Percentiles rank a stretch among this genome's conserved stretches.
These are phyloP conservation scores for Pseudochirops corinnae DNA, from an alignment of 2,797 vertebrate genomes.

Conservation along the genomic window DNA sequence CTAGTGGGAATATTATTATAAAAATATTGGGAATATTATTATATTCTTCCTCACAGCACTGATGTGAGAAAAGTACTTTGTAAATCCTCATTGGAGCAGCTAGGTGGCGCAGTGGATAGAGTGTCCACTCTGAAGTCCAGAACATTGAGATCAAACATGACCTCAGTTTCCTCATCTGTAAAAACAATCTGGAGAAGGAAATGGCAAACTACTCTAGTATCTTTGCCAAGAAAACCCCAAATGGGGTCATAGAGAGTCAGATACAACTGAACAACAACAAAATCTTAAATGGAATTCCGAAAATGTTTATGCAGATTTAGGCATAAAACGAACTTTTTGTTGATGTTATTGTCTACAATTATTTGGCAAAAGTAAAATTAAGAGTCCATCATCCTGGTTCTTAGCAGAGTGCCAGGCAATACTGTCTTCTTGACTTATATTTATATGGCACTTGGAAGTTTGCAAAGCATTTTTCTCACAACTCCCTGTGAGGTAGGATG, in stretches of 20 bases:
- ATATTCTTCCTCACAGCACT: not conserved
- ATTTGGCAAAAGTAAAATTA: not conserved
- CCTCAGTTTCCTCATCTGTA: not conserved
- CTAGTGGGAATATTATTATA: too few relatives aligned
- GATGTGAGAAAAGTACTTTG: not conserved
- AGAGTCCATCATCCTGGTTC: not conserved
- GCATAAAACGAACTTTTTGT: not conserved
- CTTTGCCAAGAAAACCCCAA: not conserved
- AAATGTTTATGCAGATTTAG: not conserved
- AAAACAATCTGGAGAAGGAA: not conserved
- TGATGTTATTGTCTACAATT: not conserved
- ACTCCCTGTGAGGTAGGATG: not conserved
- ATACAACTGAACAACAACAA: not conserved
- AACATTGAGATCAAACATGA: not conserved
- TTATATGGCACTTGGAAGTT: not conserved
- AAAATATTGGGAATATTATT: not conserved
- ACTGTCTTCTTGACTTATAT: not conserved
- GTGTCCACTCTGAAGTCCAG: not conserved
- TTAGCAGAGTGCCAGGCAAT: not conserved
- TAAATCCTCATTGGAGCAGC: not conserved
- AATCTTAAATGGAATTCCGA: not conserved
- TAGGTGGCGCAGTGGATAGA: not conserved
- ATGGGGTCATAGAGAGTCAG: not conserved
- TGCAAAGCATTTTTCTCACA: not conserved
- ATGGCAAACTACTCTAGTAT: not conserved